These are phyloP conservation scores for Pseudorhiza aurosa DNA, from an alignment of 30 jellyfish, hydroid and myxozoan genomes.

Conservation along the genomic window DNA sequence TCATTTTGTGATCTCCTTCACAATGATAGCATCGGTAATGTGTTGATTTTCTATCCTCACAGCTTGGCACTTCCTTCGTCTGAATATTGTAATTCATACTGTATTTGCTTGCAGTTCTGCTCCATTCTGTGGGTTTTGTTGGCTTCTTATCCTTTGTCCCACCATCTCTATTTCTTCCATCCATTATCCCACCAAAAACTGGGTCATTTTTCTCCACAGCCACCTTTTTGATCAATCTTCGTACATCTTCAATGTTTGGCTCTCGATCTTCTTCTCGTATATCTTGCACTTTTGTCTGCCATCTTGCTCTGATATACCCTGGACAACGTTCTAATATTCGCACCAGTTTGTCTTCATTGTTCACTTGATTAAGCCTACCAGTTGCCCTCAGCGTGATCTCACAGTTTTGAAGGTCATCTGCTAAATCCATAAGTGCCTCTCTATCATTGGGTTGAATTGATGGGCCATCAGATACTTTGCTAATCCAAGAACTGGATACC, in stretches of 20 bases:
- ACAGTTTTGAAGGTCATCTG: conserved; percentile 60
- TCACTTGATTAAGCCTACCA: conserved; percentile 46
- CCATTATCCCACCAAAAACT: conserved; percentile 45
- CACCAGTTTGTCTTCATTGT: conserved; percentile 63
- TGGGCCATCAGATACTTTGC: conserved; percentile 51
- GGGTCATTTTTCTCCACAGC: conserved; percentile 61
- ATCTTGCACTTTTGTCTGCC: conserved; percentile 53
- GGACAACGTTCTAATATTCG: conserved; percentile 61
- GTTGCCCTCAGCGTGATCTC: conserved; percentile 63
- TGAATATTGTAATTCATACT: conserved; percentile 51
- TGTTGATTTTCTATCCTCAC: background rate
- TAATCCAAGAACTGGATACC: conserved; percentile 58
- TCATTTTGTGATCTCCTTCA: conserved; percentile 45
- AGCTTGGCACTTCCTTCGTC: conserved; percentile 9
- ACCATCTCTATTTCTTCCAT: conserved; percentile 32
- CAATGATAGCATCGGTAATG: conserved; percentile 38
- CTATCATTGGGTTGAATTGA: conserved; percentile 40
- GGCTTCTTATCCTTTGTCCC: conserved; percentile 32
- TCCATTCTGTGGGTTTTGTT: conserved; percentile 27
- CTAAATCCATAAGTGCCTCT: conserved; percentile 55
- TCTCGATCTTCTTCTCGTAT: conserved; percentile 32
- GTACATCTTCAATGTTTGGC: conserved; percentile 52
- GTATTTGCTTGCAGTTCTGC: conserved; percentile 20
- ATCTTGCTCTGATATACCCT: conserved; percentile 54
- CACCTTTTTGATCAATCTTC: conserved; percentile 30